These are phyloP conservation scores for Porphyrio hochstetteri DNA, from an alignment of 2,113 vertebrate genomes.

Conservation along the genomic window DNA sequence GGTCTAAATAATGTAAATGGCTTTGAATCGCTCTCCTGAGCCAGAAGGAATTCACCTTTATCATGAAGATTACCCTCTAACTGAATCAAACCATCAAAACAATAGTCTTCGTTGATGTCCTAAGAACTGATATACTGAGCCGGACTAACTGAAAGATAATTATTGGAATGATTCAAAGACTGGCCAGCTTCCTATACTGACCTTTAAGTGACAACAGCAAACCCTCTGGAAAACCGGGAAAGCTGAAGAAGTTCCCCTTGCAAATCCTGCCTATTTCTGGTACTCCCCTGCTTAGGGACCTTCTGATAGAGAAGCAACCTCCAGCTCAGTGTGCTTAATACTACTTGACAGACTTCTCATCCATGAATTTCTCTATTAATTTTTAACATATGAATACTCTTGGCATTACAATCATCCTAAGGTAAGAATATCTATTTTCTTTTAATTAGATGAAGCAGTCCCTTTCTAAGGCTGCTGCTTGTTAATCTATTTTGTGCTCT, in stretches of 20 bases:
- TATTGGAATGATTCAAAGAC: background rate
- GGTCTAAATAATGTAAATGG: conserved; percentile 31
- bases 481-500: background rate
- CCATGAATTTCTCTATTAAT: conserved; percentile 19
- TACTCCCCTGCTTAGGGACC: background rate
- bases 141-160: background rate
- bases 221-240: background rate
- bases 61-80: background rate
- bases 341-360: conserved; percentile 15
- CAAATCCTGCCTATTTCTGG: background rate
- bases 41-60: background rate
- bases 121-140: background rate
- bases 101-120: background rate
- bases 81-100: background rate
- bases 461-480: background rate
- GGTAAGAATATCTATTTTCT: background rate
- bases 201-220: background rate
- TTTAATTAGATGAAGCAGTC: background rate
- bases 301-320: background rate
- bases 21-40: conserved; percentile 1
- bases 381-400: conserved; percentile 4
- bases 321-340: background rate
- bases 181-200: background rate
- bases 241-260: background rate
- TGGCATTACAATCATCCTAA: background rate